Conservation (phyloP, 2,113 vertebrate genomes). For the Acrocephalus arundinaceus region DNA sequence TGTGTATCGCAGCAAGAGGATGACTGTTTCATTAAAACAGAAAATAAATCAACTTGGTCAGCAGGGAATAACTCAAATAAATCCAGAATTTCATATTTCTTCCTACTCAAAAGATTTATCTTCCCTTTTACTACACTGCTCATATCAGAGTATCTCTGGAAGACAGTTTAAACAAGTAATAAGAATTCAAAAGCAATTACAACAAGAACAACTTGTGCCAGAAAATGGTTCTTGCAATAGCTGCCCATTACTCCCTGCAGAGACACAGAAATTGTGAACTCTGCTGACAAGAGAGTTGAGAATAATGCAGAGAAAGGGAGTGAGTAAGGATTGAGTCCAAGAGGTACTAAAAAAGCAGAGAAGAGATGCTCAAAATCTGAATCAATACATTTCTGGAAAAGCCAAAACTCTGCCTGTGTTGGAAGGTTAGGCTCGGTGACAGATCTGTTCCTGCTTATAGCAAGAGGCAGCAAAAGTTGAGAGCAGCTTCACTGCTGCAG, state of each 20-base stretch:
- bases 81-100: not conserved
- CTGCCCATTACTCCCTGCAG: not conserved
- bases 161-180: slow-evolving; percentile 13
- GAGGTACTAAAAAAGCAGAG: not conserved
- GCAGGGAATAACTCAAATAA: not conserved
- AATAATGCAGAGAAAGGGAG: not conserved
- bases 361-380: not conserved
- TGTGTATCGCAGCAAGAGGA: not conserved
- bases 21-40: not conserved
- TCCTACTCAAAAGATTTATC: not conserved
- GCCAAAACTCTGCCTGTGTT: not conserved
- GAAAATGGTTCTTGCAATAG: not conserved
- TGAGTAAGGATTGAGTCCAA: not conserved
- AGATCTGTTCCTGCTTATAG: not conserved
- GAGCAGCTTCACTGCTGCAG: not conserved
- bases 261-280: not conserved
- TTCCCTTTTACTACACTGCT: not conserved
- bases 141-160: not conserved
- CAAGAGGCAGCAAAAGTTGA: not conserved
- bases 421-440: not conserved
- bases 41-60: not conserved
- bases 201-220: slow-evolving; percentile 3
- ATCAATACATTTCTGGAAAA: not conserved
- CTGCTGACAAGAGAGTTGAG: not conserved
- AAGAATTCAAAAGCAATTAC: slow-evolving; percentile 42